Evolutionary conservation across 2,113 vertebrate genomes (phyloP).

Genomic region (Mandrillus leucophaeus): DNA sequence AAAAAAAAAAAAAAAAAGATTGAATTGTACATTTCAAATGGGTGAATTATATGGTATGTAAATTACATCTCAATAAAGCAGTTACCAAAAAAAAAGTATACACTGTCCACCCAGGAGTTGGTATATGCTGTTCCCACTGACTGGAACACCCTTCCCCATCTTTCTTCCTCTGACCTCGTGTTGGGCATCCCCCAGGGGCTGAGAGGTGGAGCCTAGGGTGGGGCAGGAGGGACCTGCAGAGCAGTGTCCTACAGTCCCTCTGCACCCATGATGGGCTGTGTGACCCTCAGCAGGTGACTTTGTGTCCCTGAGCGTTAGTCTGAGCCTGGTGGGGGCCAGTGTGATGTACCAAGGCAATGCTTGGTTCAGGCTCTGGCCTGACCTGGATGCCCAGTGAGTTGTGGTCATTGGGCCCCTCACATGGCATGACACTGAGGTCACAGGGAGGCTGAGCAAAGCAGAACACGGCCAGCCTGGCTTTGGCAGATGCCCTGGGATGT

Average conservation of each 20-base stretch:
- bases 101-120: neutral
- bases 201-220: neutral
- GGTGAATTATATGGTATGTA: neutral
- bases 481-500: neutral
- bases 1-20: neutral
- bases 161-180: neutral
- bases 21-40: neutral
- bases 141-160: neutral
- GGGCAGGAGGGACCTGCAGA: neutral
- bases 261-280: accelerated
- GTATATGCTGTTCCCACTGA: neutral
- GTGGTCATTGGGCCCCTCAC: too few species aligned
- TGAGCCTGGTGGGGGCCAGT: accelerated
- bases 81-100: neutral
- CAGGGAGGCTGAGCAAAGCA: neutral
- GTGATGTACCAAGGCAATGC: accelerated
- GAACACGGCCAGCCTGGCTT: accelerated
- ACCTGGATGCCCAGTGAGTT: neutral
- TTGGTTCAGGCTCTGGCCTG: neutral
- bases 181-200: neutral
- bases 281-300: neutral
- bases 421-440: neutral
- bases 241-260: neutral
- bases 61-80: neutral
- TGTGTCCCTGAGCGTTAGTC: accelerated